Conservation (phyloP, 2,888 invertebrate species). For the Drosophila melanosoma region DNA sequence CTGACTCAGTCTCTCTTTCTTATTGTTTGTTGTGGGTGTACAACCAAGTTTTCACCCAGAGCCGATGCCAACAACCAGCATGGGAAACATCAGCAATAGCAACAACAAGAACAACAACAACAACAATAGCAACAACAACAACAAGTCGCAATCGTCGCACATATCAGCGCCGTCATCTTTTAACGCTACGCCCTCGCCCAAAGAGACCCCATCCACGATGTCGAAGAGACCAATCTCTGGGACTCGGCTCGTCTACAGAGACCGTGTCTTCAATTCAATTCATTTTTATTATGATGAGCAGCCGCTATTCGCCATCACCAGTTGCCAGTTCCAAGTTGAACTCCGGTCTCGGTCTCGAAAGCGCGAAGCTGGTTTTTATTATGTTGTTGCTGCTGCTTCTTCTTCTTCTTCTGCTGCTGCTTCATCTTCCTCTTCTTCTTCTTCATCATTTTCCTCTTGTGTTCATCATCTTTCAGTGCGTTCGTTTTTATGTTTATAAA, state of each 20-base stretch:
- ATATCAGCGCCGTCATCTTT: constrained; percentile 71
- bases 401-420: constrained; percentile 12
- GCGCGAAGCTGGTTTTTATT: constrained; percentile 61
- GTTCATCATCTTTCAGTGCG: constrained; percentile 24
- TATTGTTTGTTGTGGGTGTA: constrained; percentile 63
- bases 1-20: constrained; percentile 1
- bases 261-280: constrained; percentile 72
- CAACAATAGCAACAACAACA: constrained; percentile 11
- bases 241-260: constrained; percentile 19
- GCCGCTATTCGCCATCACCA: constrained; percentile 42
- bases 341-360: constrained; percentile 50
- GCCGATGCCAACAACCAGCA: constrained; percentile 67
- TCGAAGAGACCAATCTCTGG: constrained; percentile 26
- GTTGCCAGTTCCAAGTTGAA: constrained; percentile 48
- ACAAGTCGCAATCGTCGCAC: constrained; percentile 46
- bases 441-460: constrained; percentile 21
- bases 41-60: constrained; percentile 56
- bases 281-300: constrained; percentile 80
- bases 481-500: constrained; percentile 73
- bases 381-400: constrained; percentile 50
- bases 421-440: constrained; percentile 19
- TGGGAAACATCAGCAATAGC: constrained; percentile 60
- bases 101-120: constrained; percentile 20
- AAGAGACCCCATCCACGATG: constrained; percentile 17
- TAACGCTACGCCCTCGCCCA: constrained; percentile 59